Evolutionary conservation across 2,888 invertebrate genomes (phyloP).

Genomic region (Cepaea hortensis): DNA sequence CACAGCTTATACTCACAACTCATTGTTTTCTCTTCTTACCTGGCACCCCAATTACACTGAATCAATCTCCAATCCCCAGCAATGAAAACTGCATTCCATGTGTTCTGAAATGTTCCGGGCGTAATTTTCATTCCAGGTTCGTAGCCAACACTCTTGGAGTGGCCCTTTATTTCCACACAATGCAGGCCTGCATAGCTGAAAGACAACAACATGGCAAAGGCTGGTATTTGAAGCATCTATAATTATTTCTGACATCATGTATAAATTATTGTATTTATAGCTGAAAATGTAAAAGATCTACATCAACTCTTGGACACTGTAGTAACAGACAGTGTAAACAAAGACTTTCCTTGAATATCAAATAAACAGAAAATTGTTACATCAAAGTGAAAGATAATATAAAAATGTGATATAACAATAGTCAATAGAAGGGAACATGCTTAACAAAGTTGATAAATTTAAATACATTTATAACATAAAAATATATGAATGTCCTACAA

Average conservation of each 20-base stretch:
- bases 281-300: too few relatives aligned
- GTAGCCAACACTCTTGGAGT: constrained; percentile 77
- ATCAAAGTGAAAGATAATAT: too few relatives aligned
- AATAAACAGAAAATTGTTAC: too few relatives aligned
- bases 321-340: too few relatives aligned
- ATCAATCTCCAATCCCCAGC: constrained; percentile 76
- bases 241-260: not conserved
- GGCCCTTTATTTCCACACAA: constrained; percentile 76
- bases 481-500: not conserved
- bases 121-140: constrained; percentile 76
- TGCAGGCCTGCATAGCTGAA: constrained; percentile 75
- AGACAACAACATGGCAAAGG: not conserved
- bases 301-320: too few relatives aligned
- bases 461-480: too few relatives aligned
- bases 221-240: not conserved
- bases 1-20: too few relatives aligned
- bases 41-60: constrained; percentile 77
- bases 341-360: too few relatives aligned
- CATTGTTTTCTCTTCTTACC: constrained; percentile 57
- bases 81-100: constrained; percentile 76
- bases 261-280: too few relatives aligned
- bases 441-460: too few relatives aligned
- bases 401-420: too few relatives aligned
- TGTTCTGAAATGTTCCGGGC: constrained; percentile 75
- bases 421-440: too few relatives aligned